A percentile compares a stretch with the other conserved stretches of the same genome.
Evolutionary conservation across 1,140 invertebrate genomes (phyloP).

Genomic region (Heliconius nattereri): DNA sequence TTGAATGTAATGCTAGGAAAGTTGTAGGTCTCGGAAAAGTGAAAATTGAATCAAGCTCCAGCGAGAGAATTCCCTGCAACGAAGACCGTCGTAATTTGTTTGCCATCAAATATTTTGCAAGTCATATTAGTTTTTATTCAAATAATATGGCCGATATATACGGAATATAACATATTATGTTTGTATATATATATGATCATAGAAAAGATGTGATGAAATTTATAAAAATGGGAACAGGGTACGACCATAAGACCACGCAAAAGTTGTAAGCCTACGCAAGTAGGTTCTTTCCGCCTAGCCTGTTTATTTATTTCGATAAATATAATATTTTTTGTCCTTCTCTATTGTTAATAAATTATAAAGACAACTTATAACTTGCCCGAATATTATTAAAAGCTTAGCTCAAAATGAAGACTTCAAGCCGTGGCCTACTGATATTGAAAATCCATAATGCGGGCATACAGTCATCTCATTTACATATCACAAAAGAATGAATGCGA

Average conservation of each 20-base stretch:
- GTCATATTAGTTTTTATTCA: neutral
- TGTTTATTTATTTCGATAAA: no score
- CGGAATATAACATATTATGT: no score
- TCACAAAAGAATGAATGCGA: constrained; percentile 29
- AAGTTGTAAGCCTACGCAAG: no score
- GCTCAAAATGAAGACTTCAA: neutral
- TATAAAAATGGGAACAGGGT: no score
- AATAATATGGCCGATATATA: neutral
- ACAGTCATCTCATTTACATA: constrained; percentile 24
- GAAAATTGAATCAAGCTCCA: constrained; percentile 17
- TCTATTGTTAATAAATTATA: neutral
- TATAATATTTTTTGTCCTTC: no score
- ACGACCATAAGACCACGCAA: no score
- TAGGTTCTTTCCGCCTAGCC: no score
- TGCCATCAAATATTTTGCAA: constrained; percentile 4
- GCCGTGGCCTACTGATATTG: constrained; percentile 19
- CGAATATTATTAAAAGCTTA: neutral
- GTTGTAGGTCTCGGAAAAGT: constrained; percentile 6
- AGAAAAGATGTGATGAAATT: no score
- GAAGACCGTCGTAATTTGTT: constrained; percentile 12
- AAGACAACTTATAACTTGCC: neutral
- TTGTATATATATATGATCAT: no score
- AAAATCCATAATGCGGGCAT: constrained; percentile 23
- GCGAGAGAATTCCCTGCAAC: constrained; percentile 11
- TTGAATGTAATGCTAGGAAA: constrained; percentile 9